These are phyloP conservation scores for Gortyna flavago DNA, from an alignment of 2,888 invertebrate species.

Conservation along the genomic window DNA sequence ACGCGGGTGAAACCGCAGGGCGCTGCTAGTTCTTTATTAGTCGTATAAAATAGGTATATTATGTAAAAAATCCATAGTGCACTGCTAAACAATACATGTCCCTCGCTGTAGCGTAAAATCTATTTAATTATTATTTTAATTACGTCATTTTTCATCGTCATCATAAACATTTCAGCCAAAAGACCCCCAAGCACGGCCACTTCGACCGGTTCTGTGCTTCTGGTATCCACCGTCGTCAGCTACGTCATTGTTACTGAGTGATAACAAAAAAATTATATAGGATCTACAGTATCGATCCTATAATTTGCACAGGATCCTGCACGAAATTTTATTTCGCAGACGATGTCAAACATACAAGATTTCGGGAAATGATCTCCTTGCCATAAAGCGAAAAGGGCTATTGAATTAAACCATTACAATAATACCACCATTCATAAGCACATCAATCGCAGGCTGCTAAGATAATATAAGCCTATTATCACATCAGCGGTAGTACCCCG, in stretches of 20 bases:
- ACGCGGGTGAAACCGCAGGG: too few relatives aligned
- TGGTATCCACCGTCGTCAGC: not conserved
- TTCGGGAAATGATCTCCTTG: slow-evolving; percentile 28
- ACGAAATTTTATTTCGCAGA: slow-evolving; percentile 35
- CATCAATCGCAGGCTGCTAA: slow-evolving; percentile 60
- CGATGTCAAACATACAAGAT: slow-evolving; percentile 34
- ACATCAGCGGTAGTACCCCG: slow-evolving; percentile 48
- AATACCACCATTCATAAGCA: slow-evolving; percentile 58
- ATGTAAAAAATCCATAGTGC: not conserved
- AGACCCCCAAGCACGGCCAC: not conserved
- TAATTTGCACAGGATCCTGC: slow-evolving; percentile 40
- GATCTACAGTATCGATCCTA: slow-evolving; percentile 5
- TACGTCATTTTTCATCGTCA: not conserved
- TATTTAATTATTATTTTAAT: not conserved
- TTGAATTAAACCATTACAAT: slow-evolving; percentile 56
- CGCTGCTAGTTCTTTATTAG: too few relatives aligned
- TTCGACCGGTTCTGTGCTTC: not conserved
- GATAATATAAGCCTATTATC: slow-evolving; percentile 65
- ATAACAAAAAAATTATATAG: not conserved
- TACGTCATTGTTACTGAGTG: not conserved
- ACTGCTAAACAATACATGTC: not conserved
- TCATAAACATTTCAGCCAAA: not conserved
- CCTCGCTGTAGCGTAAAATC: not conserved
- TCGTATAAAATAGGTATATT: not conserved
- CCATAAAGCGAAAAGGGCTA: slow-evolving; percentile 34